phyloP scores from a whole-genome alignment of 2,888 invertebrate species.

The Eristalis pertinax region DNA sequence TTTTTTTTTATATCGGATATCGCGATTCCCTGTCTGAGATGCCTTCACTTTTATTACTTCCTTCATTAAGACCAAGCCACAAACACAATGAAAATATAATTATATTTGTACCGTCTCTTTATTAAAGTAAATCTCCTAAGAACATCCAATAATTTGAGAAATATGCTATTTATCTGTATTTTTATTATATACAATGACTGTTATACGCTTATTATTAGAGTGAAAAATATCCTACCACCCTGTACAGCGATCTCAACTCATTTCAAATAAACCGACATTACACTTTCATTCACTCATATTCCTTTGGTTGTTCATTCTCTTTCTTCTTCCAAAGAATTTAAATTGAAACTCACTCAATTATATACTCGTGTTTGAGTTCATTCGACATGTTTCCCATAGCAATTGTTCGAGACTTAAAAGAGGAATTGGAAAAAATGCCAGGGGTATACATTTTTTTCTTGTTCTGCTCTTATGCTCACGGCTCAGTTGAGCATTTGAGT shows the following conservation, averaged over 20 bases:
- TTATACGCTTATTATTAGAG: not conserved
- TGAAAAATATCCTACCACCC: not conserved
- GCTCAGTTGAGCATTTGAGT: constrained; percentile 49
- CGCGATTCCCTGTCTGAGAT: no score
- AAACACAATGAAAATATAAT: no score
- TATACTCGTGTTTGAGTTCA: not conserved
- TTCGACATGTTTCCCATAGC: constrained; percentile 29
- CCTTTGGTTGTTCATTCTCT: not conserved
- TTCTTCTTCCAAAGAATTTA: not conserved
- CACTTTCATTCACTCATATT: not conserved
- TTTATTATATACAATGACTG: no score
- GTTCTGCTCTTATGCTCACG: not conserved
- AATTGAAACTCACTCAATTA: not conserved
- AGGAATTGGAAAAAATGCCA: constrained; percentile 55
- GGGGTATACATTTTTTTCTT: constrained; percentile 37
- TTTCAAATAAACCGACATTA: not conserved
- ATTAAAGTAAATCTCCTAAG: no score
- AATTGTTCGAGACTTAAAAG: constrained; percentile 38
- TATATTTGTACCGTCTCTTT: no score
- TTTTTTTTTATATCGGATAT: no score
- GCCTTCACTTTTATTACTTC: no score
- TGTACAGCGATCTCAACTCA: not conserved
- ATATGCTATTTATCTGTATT: no score
- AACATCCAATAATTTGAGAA: no score
- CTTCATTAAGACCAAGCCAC: no score